Evolutionary conservation across 2,113 vertebrate genomes (phyloP), one percentile per base, ranked within the genome.

Genomic region (Rhea americana): DNA sequence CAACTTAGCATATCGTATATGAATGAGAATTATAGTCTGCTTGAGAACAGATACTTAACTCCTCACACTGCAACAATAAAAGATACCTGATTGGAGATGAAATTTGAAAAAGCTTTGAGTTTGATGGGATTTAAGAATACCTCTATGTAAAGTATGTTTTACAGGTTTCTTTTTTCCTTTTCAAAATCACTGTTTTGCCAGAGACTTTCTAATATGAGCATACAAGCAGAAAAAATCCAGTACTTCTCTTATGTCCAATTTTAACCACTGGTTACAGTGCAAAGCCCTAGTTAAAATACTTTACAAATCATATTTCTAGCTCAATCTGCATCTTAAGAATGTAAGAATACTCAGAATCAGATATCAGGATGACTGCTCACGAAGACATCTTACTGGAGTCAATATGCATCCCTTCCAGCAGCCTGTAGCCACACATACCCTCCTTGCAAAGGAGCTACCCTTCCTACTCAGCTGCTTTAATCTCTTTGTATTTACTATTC

Each of bases 21-120:
- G 85, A 91, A 86, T 83, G 93, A 94, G 88, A 96, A 90, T 94
- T 94, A 95, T 51, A 72, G 80, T 66, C 88, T 94, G 32, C 83
- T 95, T 76, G 81, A 93, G 71, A 73, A 88, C 88, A 94, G 88
- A 94, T 87, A 90, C 85, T 94, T 91, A 90, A 75, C 73, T 93
- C 66, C 66, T 89, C 89, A 95, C 70, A 94, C 91, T 20, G 80
- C 73, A 79, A 84, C 88, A 93, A 94, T 96, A 91, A 96, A 95
- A 93, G 77, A 88, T 90, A 80, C 87, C 85, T 87, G 90, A 91
- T 88, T 3, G 0, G 70, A 88, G 73, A 93, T 70, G 74, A 94
- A 93, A 93, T 84, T 50, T 66, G 48, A 96, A 95, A 96, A 95
- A 93, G 66, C 80, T 82, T 75, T 66, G 45, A 73, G 47, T 87